phyloP scores from a whole-genome alignment of 2,797 vertebrate species.

The Iguana delicatissima region DNA sequence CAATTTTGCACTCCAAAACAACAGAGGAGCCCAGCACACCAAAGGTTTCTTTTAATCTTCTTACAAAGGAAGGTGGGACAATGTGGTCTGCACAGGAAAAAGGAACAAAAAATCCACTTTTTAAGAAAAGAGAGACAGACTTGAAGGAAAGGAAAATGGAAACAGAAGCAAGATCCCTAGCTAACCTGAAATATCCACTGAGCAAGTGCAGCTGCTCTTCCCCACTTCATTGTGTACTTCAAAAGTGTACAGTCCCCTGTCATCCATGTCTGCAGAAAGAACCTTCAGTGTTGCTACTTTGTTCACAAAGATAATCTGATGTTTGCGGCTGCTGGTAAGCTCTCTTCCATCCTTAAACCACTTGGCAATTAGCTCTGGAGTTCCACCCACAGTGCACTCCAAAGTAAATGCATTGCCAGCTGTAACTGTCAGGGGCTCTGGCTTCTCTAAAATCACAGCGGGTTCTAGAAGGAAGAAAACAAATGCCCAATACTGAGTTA shows the following conservation, averaged over 20 bases:
- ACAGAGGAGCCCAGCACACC: slow-evolving; percentile 85
- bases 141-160: background rate
- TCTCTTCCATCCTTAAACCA: slow-evolving; percentile 96
- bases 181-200: slow-evolving; percentile 94
- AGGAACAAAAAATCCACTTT: slow-evolving; percentile 55
- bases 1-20: slow-evolving; percentile 92
- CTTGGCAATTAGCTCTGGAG: slow-evolving; percentile 92
- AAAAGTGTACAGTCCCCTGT: slow-evolving; percentile 93
- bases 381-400: slow-evolving; percentile 93
- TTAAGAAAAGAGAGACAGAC: background rate
- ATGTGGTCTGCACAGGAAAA: slow-evolving; percentile 88
- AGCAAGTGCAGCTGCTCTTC: slow-evolving; percentile 93
- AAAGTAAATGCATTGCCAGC: slow-evolving; percentile 91
- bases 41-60: slow-evolving; percentile 91
- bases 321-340: slow-evolving; percentile 90
- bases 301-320: slow-evolving; percentile 92
- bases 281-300: slow-evolving; percentile 92
- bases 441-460: slow-evolving; percentile 93
- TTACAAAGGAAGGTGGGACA: slow-evolving; percentile 94
- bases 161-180: slow-evolving; percentile 6
- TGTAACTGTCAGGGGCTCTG: slow-evolving; percentile 93
- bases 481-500: slow-evolving; percentile 25
- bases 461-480: slow-evolving; percentile 87
- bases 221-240: slow-evolving; percentile 97
- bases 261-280: slow-evolving; percentile 88